phyloP scores from a whole-genome alignment of 1,140 invertebrate genomes.

The Aphis craccivora region DNA sequence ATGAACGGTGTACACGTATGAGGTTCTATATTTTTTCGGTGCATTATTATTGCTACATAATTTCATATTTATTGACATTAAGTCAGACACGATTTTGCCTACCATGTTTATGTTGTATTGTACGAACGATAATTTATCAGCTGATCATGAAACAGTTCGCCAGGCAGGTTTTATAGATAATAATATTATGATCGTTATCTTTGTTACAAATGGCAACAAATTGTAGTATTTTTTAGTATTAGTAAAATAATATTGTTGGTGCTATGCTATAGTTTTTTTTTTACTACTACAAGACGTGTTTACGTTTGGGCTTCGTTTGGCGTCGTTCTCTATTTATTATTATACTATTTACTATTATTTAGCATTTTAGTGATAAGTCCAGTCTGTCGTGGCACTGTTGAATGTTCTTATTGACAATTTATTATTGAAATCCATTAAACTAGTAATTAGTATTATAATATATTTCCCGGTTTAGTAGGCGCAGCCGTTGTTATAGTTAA shows the following conservation, averaged over 20 bases:
- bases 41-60: not conserved
- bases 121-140: not conserved
- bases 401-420: not conserved
- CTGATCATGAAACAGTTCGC: not conserved
- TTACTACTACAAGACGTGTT: not conserved
- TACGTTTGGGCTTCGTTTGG: not conserved
- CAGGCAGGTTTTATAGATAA: not conserved
- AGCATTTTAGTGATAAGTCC: not conserved
- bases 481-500: not conserved
- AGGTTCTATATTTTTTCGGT: not conserved
- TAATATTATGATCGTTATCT: not conserved
- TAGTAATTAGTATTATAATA: not conserved
- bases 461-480: not conserved
- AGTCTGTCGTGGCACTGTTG: not conserved
- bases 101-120: not conserved
- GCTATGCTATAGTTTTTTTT: not conserved
- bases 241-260: not conserved
- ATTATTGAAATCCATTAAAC: not conserved
- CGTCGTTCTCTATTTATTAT: not conserved
- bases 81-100: not conserved
- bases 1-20: slow-evolving; percentile 13
- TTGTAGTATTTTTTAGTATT: not conserved
- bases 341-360: not conserved
- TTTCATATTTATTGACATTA: not conserved
- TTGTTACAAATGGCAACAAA: not conserved